Evolutionary conservation across 35 echinoderm and acorn worm genomes (phyloP).

Genomic region (Holothuria glaberrima): DNA sequence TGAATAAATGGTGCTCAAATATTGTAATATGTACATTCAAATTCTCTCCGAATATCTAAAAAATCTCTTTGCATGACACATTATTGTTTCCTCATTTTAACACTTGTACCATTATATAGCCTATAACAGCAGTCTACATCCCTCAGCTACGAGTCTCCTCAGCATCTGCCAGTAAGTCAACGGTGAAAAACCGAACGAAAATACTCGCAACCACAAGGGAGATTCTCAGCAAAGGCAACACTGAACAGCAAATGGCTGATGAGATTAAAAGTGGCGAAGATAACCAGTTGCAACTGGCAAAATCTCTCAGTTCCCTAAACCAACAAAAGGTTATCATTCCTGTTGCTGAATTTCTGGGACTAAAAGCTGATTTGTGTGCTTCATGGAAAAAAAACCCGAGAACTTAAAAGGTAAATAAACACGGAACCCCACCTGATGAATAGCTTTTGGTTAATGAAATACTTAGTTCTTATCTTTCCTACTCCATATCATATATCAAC

Average conservation of each 20-base stretch:
- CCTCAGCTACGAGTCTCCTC: too few relatives aligned
- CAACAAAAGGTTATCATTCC: constrained; percentile 12
- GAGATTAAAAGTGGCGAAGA: too few relatives aligned
- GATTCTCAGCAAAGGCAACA: too few relatives aligned
- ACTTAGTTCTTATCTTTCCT: background rate
- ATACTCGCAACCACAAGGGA: too few relatives aligned
- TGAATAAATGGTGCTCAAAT: background rate
- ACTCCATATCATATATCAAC: background rate
- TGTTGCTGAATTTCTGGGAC: constrained; percentile 10
- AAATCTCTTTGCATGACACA: background rate
- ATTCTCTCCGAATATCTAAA: background rate
- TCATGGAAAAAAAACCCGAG: constrained; percentile 44
- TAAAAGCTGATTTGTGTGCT: constrained; percentile 31
- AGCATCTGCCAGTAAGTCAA: too few relatives aligned
- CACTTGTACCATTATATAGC: background rate
- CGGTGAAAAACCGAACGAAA: too few relatives aligned
- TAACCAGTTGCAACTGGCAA: background rate
- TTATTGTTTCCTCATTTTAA: background rate
- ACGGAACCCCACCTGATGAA: background rate
- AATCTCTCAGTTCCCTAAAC: background rate
- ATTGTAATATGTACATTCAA: background rate
- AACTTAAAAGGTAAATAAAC: constrained; percentile 24
- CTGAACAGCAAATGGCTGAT: too few relatives aligned
- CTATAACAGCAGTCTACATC: too few relatives aligned
- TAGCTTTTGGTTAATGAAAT: background rate